Conservation (phyloP, 2,888 invertebrate species). For the Andrena trimmerana region DNA sequence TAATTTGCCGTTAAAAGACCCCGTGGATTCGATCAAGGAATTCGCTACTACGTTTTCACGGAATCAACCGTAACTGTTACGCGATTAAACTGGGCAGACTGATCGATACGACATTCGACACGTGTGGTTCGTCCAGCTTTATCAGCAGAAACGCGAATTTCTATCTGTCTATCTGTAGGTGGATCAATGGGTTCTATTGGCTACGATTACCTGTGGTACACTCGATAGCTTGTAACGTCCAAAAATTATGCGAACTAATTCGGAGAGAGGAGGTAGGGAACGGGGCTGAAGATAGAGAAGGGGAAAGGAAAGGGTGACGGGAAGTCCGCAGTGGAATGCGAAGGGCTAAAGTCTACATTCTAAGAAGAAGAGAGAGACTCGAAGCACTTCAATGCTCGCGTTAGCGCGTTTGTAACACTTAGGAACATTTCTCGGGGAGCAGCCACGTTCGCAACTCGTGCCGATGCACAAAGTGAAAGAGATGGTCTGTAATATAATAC, state of each 20-base stretch:
- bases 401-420: not conserved
- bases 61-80: conserved; percentile 8
- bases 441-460: not conserved
- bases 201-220: conserved; percentile 2
- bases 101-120: conserved; percentile 47
- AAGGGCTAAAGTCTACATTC: not conserved
- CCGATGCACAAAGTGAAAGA: conserved; percentile 8
- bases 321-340: not conserved
- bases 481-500: conserved; percentile 12
- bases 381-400: conserved; percentile 6
- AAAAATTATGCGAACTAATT: conserved; percentile 33
- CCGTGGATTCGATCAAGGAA: not conserved
- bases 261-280: not conserved
- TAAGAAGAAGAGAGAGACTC: not conserved
- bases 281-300: not conserved
- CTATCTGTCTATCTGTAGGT: conserved; percentile 41
- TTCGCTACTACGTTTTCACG: not conserved
- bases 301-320: not conserved
- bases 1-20: not conserved
- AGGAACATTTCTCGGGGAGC: not conserved
- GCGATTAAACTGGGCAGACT: conserved; percentile 24
- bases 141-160: conserved; percentile 38
- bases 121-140: conserved; percentile 30
- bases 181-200: conserved; percentile 39
- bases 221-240: conserved; percentile 22